Evolutionary conservation across 2,888 invertebrate genomes (phyloP), one percentile per base, ranked within the genome.

Genomic region (Ariolimax columbianus): DNA sequence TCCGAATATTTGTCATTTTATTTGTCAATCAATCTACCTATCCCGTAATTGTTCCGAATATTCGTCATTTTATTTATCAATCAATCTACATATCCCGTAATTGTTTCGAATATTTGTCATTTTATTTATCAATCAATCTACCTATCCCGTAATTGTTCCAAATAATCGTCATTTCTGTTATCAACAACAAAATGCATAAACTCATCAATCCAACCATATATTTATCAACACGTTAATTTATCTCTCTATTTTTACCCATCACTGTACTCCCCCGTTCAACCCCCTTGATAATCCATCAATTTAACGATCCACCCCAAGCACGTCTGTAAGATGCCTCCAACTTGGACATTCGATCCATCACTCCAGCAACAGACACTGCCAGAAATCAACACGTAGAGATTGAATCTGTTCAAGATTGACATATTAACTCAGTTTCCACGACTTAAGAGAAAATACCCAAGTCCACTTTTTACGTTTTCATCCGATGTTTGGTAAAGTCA

Each of bases 261-360:
- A 9, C 14, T 66, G n/a, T 66, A n/a, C 63, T 66, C 73, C 40
- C 55, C 38, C 59, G 0, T 77, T 23, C 73, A 9, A 33, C 40
- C 43, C 43, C 0, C 6, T 11, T 19, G 36, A 63, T 81, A 43
- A 66, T 63, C 6, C 3, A 63, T n/a, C n/a, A 63, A 23, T 3
- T 6, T 4, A n/a, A 63, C 66, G 38, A 23, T 68, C 14, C 70
- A 43, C 26, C 33, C 72, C 2, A 23, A 1, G 26, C 30, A 43
- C 55, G 30, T 11, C 51, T 47, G 40, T 23, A 23, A 55, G 59
- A 51, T 82, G 38, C 73, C 38, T 33, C 40, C 55, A 30, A 47
- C n/a, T 30, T 36, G 19, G 17, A 73, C 47, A 55, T 9, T 75
- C 75, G 30, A 47, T 72, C 51, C 82, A 82, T 40, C 82, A 70